Evolutionary conservation across 2,888 invertebrate genomes (phyloP).

Genomic region (Galerucella nymphaeae): DNA sequence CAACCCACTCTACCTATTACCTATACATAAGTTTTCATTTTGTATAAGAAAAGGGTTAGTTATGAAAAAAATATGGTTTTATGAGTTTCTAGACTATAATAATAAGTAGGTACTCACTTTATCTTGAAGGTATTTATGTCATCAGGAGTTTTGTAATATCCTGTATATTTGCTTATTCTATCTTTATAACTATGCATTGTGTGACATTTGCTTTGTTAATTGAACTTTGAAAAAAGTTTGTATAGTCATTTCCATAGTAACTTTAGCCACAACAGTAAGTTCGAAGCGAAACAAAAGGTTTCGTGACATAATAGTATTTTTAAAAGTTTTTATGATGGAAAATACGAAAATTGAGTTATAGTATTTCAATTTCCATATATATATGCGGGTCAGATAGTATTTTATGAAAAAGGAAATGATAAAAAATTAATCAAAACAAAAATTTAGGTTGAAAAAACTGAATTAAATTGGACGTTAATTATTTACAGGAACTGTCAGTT

Average conservation of each 20-base stretch:
- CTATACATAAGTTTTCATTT: too few relatives aligned
- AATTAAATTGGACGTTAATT: too few relatives aligned
- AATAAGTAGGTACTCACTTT: constrained; percentile 62
- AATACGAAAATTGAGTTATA: neutral
- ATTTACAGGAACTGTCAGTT: too few relatives aligned
- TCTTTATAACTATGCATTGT: constrained; percentile 22
- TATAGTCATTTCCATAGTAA: neutral
- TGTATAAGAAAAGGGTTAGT: too few relatives aligned
- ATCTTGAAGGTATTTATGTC: constrained; percentile 67
- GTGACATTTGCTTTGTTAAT: neutral
- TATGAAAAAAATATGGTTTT: neutral
- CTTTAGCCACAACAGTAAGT: neutral
- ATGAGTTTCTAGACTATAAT: neutral
- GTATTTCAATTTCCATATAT: neutral
- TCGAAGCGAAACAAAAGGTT: neutral
- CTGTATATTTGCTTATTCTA: constrained; percentile 57
- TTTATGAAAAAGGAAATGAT: too few relatives aligned
- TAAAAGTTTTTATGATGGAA: neutral
- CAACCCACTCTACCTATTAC: too few relatives aligned
- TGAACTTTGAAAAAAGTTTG: neutral
- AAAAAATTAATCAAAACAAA: too few relatives aligned
- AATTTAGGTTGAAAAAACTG: too few relatives aligned
- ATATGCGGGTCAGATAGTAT: too few relatives aligned
- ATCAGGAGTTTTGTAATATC: constrained; percentile 68
- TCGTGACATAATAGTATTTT: neutral